Evolutionary conservation across 2,797 vertebrate genomes (phyloP), one percentile per base, ranked within the genome.

Genomic region (Parambassis ranga): DNA sequence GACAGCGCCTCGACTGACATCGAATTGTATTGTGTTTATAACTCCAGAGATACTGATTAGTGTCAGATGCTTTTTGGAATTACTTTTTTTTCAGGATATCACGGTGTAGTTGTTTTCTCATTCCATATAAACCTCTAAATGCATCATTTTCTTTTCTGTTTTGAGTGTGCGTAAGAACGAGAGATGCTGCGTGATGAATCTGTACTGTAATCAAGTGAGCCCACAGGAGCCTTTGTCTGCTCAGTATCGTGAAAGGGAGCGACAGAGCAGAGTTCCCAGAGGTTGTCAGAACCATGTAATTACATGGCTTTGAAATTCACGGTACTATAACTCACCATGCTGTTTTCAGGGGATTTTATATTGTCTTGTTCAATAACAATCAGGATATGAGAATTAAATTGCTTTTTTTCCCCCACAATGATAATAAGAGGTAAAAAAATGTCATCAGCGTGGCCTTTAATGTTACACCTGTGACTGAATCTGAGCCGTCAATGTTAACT

Each of bases 231-330:
- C 47, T 81, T 81, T 85, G 61, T 83, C 73, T 75, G 30, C 65
- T 64, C 61, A 63, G 64, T 35, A 35, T 55, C 22, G 28, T 68
- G 56, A 36, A 51, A 74, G 30, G 28, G 32, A 62, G 55, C 19
- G 42, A 60, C 50, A 2, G 59, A 65, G 50, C 58, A 57, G 32
- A 58, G 56, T 59, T 56, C 36, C 50, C 51, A 35, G 56, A 39
- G 15, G 62, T 44, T 53, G 42, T 37, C 20, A 75, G 32, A 77
- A 74, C 43, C 71, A 8, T 84, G 56, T 82, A 87, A 91, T 91
- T 89, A 89, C 31, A 65, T 16, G 23, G 68, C 77, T 74, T 78
- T 65, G 75, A 88, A 79, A 79, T 81, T 26, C 33, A 35, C 30
- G 11, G 19, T 53, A 65, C 35, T 55, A 55, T 68, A 72, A 61